phyloP scores from a whole-genome alignment of 2,888 invertebrate species.

The Actias luna region DNA sequence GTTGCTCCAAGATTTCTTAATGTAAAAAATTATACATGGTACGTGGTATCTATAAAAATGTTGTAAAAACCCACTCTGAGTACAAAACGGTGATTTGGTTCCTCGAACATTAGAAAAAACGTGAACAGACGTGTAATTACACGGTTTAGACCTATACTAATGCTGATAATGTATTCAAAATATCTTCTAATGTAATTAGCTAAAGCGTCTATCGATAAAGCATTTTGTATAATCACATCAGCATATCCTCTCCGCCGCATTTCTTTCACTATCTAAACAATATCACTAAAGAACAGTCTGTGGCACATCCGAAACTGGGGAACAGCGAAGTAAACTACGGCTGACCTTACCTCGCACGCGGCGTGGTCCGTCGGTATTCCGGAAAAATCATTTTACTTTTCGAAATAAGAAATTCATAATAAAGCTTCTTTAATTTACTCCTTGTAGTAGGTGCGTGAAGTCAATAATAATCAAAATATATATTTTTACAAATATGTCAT shows the following conservation, averaged over 20 bases:
- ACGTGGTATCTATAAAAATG: constrained; percentile 45
- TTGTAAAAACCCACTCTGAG: constrained; percentile 54
- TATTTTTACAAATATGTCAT: neutral
- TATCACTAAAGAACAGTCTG: constrained; percentile 76
- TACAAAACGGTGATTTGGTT: constrained; percentile 63
- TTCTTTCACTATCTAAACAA: constrained; percentile 75
- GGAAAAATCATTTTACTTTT: constrained; percentile 63
- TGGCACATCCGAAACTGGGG: constrained; percentile 77
- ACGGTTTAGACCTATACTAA: constrained; percentile 47
- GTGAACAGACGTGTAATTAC: constrained; percentile 54
- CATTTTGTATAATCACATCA: constrained; percentile 79
- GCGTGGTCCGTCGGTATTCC: constrained; percentile 56
- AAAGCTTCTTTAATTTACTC: neutral
- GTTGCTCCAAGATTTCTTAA: constrained; percentile 42
- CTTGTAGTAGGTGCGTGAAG: neutral
- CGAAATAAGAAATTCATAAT: neutral
- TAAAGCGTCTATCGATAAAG: constrained; percentile 79
- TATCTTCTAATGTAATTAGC: constrained; percentile 69
- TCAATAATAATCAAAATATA: neutral
- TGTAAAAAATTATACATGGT: constrained; percentile 23
- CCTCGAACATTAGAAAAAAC: constrained; percentile 56
- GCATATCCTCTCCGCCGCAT: constrained; percentile 65
- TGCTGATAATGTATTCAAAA: constrained; percentile 71
- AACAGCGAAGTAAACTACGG: constrained; percentile 79
- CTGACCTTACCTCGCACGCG: constrained; percentile 71